Evolutionary conservation across 64 coral and sea anemone genomes (phyloP).

Genomic region (Catalaphyllia jardinei): DNA sequence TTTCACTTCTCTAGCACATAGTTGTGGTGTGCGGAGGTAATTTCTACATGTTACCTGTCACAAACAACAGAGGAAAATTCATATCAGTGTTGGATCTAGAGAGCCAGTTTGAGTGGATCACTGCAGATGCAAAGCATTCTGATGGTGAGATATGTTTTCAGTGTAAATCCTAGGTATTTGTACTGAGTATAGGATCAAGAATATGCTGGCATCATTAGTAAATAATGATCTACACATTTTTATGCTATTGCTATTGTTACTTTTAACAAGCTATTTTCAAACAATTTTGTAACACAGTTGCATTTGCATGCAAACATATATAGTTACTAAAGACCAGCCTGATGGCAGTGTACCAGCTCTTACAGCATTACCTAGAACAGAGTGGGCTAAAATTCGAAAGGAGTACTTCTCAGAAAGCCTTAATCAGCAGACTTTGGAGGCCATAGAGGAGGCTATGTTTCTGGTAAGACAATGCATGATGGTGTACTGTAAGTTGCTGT

Average conservation of each 20-base stretch:
- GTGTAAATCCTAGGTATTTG: no score
- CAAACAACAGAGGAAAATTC: slow-evolving; percentile 62
- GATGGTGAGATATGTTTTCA: slow-evolving; percentile 49
- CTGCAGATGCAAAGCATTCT: slow-evolving; percentile 84
- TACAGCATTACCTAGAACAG: slow-evolving; percentile 78
- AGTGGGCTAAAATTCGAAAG: slow-evolving; percentile 84
- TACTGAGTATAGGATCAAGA: no score
- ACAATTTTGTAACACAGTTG: background rate
- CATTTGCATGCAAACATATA: background rate
- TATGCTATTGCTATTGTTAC: no score
- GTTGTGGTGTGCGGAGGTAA: slow-evolving; percentile 74
- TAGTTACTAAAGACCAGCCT: slow-evolving; percentile 60
- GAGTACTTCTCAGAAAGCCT: slow-evolving; percentile 87
- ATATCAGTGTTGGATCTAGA: slow-evolving; percentile 83
- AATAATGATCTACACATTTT: no score
- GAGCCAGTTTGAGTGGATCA: slow-evolving; percentile 88
- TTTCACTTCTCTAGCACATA: slow-evolving; percentile 42
- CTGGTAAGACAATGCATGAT: slow-evolving; percentile 60
- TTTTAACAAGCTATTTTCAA: no score
- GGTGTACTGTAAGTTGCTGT: background rate
- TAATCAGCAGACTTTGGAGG: slow-evolving; percentile 78
- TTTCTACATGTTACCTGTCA: slow-evolving; percentile 70
- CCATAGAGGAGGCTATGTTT: slow-evolving; percentile 96
- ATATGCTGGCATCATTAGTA: no score
- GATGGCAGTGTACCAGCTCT: slow-evolving; percentile 82